Base-by-base conservation (phyloP, 2,888 invertebrate genomes). In the Notodonta ziczac region DNA sequence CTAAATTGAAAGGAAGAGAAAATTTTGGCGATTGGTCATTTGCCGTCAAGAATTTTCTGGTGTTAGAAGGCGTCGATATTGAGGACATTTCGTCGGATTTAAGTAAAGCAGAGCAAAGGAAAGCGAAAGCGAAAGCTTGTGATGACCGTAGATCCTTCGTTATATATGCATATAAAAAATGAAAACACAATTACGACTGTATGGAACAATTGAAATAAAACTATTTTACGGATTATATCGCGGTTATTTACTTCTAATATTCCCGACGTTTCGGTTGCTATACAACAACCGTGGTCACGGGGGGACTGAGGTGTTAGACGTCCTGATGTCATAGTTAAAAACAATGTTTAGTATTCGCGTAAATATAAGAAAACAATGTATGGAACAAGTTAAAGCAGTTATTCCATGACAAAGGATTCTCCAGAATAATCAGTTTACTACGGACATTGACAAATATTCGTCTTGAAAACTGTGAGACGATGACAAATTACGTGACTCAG, bases 181-280 rank as follows among this genome's bases (percentile, higher is more conserved):
- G 51, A 51, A 51, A 51, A 51, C 51, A 51, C 51, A 51, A 51
- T 51, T 51, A 51, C 51, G 51, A 51, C 51, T 51, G 51, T 51
- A n/a, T n/a, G n/a, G n/a, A n/a, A n/a, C n/a, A n/a, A n/a, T n/a
- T n/a, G n/a, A n/a, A n/a, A n/a, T n/a, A n/a, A n/a, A n/a, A n/a
- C n/a, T n/a, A n/a, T n/a, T n/a, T n/a, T n/a, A n/a, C n/a, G n/a
- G n/a, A n/a, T n/a, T n/a, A n/a, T n/a, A n/a, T n/a, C n/a, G n/a
- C n/a, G n/a, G n/a, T n/a, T n/a, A n/a, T n/a, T n/a, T n/a, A n/a
- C n/a, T n/a, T n/a, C n/a, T n/a, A n/a, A n/a, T n/a, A n/a, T n/a
- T n/a, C n/a, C n/a, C n/a, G n/a, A n/a, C n/a, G n/a, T n/a, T n/a
- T n/a, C n/a, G n/a, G n/a, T n/a, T n/a, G n/a, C n/a, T n/a, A n/a